Evolutionary conservation across 2,888 invertebrate genomes (phyloP), one percentile per base, ranked within the genome.

Genomic region (Aphelenchoides bicaudatus): DNA sequence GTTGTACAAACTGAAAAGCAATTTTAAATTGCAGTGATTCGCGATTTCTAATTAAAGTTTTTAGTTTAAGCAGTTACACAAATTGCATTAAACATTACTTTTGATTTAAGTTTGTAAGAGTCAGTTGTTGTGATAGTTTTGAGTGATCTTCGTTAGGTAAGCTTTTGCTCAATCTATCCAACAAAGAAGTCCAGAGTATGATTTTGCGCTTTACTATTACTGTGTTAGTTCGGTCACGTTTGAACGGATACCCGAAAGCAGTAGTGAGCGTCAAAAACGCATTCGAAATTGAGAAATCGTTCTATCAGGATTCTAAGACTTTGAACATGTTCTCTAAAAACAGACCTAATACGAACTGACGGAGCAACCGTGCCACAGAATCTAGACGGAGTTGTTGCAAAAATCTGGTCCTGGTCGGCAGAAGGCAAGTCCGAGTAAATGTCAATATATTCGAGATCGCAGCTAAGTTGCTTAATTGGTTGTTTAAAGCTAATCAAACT

Each of bases 351-450:
- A 50, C 73, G 61, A 43, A 81, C 73, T 48, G 79, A 74, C 3
- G 83, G 83, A 3, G 82, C 73, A 29, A 78, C 73, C 34, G 79
- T 76, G 37, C 83, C 83, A 70, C 83, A 83, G 71, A 81, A 83
- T 3, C 83, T 75, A 5, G 81, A 81, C 19, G 80, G 77, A 43
- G 82, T 70, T 13, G 79, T 71, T 1, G 80, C 76, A 39, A 80
- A 63, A 39, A 75, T 79, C 2, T 81, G 68, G 58, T 80, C 77
- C 38, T 80, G 79, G 30, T 68, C 60, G n/a, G 75, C 68, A 21
- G 66, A 61, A 31, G 73, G 67, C 27, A 82, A 65, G 68, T 82
- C 80, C 28, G 81, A 80, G 70, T 81, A 83, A 49, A 82, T 71
- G 70, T 83, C 82, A 34, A 83, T 70, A 69, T 81, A 83, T 71